Conservation (phyloP, 2,113 vertebrate species). For the Cololabis saira region DNA sequence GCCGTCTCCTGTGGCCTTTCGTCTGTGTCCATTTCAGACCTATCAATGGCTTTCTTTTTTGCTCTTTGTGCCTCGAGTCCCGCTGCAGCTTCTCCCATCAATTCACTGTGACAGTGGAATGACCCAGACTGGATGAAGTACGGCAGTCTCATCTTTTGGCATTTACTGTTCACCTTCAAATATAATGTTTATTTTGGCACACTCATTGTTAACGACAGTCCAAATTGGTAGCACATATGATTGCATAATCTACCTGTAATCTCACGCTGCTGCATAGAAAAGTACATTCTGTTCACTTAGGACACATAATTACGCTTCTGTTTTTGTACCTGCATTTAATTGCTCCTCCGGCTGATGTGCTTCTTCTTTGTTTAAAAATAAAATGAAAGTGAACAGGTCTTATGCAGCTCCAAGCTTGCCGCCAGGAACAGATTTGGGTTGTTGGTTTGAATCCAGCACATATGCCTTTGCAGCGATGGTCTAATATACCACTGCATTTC, state of each 20-base stretch:
- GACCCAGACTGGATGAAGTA: too few species aligned
- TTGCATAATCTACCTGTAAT: too few species aligned
- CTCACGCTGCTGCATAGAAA: too few species aligned
- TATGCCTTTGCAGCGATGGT: slow-evolving; percentile 35
- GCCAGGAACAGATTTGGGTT: slow-evolving; percentile 39
- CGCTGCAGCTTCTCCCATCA: slow-evolving; percentile 18
- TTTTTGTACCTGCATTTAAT: not conserved
- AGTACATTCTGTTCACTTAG: too few species aligned
- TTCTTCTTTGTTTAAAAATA: not conserved
- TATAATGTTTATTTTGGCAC: too few species aligned
- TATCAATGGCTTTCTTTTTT: slow-evolving; percentile 26
- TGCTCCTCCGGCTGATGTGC: slow-evolving; percentile 1
- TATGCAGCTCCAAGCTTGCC: not conserved
- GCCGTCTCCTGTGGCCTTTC: slow-evolving; percentile 41
- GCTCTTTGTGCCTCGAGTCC: slow-evolving; percentile 11
- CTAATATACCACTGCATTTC: slow-evolving; percentile 22
- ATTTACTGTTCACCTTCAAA: too few species aligned
- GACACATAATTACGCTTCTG: not conserved
- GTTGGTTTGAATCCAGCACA: slow-evolving; percentile 55
- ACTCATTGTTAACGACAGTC: too few species aligned
- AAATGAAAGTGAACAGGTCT: not conserved
- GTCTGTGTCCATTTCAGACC: not conserved
- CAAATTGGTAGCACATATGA: too few species aligned
- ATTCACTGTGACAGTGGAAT: too few species aligned
- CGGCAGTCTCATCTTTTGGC: too few species aligned